A percentile compares a stretch with the other conserved stretches of the same genome.
phyloP scores from a whole-genome alignment of 2,888 invertebrate species.

The Malthinus seriepunctatus region DNA sequence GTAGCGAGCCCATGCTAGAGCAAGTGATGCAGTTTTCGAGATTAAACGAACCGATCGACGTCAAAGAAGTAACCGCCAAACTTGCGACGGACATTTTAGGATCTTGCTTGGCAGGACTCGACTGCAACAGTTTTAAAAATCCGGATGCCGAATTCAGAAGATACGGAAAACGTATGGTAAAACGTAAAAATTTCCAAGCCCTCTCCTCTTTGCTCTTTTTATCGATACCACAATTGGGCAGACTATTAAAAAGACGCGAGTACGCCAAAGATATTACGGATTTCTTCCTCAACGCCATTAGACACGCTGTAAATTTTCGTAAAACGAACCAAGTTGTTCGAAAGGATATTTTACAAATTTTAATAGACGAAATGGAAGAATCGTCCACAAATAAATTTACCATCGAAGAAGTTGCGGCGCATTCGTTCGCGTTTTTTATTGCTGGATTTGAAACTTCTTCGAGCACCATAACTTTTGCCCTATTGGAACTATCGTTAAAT shows the following conservation, averaged over 20 bases:
- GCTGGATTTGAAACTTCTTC: constrained; percentile 51
- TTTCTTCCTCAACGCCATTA: no score
- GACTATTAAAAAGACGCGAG: not conserved
- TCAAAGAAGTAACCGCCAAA: no score
- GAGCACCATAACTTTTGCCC: constrained; percentile 51
- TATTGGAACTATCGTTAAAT: constrained; percentile 57
- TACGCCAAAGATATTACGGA: no score
- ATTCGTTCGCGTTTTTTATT: constrained; percentile 39
- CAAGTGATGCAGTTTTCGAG: not conserved
- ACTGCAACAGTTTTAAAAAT: no score
- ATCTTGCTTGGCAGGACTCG: no score
- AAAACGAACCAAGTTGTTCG: not conserved
- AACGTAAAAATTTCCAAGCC: not conserved
- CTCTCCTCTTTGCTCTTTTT: not conserved
- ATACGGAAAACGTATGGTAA: not conserved
- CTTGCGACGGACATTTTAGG: no score
- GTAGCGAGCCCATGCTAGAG: not conserved
- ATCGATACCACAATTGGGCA: not conserved
- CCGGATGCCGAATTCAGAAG: not conserved
- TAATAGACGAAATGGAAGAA: not conserved
- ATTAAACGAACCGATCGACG: not conserved
- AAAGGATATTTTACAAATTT: not conserved
- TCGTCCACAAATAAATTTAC: not conserved
- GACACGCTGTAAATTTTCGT: not conserved
- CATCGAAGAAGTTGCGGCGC: constrained; percentile 31